These are phyloP conservation scores for Anguilla marmorata DNA, from an alignment of 2,797 vertebrate species.

Conservation along the genomic window DNA sequence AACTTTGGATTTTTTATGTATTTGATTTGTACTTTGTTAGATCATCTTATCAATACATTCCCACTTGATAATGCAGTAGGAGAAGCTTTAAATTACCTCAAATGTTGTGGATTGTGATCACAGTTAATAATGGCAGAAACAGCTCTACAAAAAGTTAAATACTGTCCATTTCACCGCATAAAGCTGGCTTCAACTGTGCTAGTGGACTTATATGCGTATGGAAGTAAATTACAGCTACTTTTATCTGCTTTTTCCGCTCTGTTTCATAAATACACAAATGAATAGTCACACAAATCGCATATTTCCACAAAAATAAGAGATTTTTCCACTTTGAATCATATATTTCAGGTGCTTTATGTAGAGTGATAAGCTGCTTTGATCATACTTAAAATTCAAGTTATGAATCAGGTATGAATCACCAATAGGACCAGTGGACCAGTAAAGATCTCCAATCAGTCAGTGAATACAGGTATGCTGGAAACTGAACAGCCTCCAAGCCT, in stretches of 20 bases:
- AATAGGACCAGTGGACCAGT: neutral
- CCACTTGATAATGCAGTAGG: too few species aligned
- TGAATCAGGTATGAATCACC: neutral
- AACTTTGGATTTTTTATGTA: too few species aligned
- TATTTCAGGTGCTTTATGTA: neutral
- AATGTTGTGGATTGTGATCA: too few species aligned
- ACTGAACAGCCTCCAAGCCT: conserved; percentile 3
- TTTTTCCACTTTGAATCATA: neutral
- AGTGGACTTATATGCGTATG: neutral
- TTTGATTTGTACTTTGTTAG: too few species aligned
- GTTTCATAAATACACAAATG: neutral
- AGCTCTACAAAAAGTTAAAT: too few species aligned
- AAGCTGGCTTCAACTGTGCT: too few species aligned
- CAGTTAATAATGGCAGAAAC: too few species aligned
- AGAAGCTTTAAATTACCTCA: too few species aligned
- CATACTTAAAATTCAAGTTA: neutral
- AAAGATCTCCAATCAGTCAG: neutral
- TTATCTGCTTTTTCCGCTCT: neutral
- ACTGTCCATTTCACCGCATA: too few species aligned
- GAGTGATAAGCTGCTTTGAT: neutral
- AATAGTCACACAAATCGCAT: neutral
- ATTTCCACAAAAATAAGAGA: neutral
- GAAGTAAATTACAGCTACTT: neutral
- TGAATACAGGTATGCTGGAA: neutral
- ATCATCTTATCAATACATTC: too few species aligned